These are phyloP conservation scores for Resseliella maxima DNA, from an alignment of 2,888 invertebrate genomes.

Conservation along the genomic window DNA sequence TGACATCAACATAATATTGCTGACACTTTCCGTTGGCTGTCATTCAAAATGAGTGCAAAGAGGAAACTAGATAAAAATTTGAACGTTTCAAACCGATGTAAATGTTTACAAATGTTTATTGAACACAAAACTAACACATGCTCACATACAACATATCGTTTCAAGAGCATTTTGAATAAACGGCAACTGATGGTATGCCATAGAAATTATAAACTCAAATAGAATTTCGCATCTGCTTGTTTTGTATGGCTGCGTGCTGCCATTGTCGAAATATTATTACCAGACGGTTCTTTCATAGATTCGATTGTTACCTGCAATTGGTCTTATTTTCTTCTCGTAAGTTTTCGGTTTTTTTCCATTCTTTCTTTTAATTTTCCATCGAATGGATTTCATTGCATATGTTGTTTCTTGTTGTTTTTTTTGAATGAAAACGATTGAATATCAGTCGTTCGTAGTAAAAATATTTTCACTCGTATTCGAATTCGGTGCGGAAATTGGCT, in stretches of 20 bases:
- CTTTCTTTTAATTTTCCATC: neutral
- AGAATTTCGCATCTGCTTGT: constrained; percentile 50
- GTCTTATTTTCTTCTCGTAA: neutral
- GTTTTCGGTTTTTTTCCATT: neutral
- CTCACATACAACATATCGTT: neutral
- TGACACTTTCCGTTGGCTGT: neutral
- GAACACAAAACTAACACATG: neutral
- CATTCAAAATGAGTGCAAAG: neutral
- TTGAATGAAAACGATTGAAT: neutral
- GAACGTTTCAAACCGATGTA: neutral
- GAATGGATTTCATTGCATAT: neutral
- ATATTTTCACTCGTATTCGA: neutral
- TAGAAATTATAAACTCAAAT: neutral
- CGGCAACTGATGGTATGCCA: constrained; percentile 18
- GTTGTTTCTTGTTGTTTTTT: neutral
- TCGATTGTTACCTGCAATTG: constrained; percentile 26
- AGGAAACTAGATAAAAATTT: neutral
- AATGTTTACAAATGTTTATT: neutral
- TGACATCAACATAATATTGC: neutral
- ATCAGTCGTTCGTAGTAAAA: neutral
- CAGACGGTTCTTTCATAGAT: constrained; percentile 1
- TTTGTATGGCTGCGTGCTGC: constrained; percentile 32
- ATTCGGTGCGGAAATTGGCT: constrained; percentile 2
- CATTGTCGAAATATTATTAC: constrained; percentile 8
- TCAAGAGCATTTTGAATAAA: neutral